Conservation (phyloP, 2,888 invertebrate genomes). For the Erebia epiphron region DNA sequence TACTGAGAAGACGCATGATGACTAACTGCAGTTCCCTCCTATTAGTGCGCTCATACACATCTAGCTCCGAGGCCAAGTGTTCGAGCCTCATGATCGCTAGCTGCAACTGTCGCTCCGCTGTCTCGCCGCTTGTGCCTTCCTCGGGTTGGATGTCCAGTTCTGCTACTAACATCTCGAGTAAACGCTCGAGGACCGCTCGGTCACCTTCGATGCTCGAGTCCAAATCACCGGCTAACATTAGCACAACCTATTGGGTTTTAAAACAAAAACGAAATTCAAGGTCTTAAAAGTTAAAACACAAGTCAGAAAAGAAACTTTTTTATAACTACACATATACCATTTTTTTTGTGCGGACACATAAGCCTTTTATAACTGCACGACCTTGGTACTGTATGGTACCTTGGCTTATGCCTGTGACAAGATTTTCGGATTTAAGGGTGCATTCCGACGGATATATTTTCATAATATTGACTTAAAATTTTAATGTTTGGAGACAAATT, state of each 20-base stretch:
- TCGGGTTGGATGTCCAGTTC: conserved; percentile 86
- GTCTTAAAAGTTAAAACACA: no score
- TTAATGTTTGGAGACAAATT: no score
- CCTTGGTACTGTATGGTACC: no score
- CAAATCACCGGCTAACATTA: conserved; percentile 94
- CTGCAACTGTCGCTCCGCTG: conserved; percentile 80
- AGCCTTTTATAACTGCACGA: no score
- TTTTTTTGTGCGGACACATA: no score
- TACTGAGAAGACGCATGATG: conserved; percentile 93
- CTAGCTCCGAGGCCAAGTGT: conserved; percentile 87
- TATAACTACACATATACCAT: no score
- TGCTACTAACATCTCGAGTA: conserved; percentile 88
- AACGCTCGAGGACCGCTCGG: conserved; percentile 88
- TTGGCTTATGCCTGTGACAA: no score
- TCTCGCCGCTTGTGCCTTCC: conserved; percentile 85
- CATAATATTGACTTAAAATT: no score
- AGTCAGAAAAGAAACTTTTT: no score
- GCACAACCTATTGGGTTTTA: conserved; percentile 83
- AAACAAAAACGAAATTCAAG: not conserved
- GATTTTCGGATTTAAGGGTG: not conserved
- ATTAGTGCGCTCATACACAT: conserved; percentile 86
- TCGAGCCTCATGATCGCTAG: conserved; percentile 92
- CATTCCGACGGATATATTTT: no score
- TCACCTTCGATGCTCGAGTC: conserved; percentile 93
- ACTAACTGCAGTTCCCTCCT: conserved; percentile 94